These are phyloP conservation scores for Onthophagus sagittarius DNA, from an alignment of 2,888 invertebrate species.

Conservation along the genomic window DNA sequence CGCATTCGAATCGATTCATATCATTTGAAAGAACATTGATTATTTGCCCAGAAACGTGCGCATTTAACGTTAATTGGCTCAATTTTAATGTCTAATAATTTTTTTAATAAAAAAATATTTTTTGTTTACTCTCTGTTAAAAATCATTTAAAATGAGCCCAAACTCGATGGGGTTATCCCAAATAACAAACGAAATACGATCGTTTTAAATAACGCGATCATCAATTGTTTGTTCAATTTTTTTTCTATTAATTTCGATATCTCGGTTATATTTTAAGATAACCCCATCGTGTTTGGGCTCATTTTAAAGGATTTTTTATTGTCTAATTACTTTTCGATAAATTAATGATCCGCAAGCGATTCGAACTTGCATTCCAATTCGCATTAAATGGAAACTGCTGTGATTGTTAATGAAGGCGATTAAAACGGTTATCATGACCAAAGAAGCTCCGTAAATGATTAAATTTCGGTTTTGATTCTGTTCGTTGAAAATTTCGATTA, in stretches of 20 bases:
- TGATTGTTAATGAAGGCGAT: neutral
- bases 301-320: too few species aligned
- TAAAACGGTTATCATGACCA: neutral
- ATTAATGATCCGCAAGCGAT: slow-evolving; percentile 81
- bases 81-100: slow-evolving; percentile 35
- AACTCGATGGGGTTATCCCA: too few species aligned
- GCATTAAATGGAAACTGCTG: neutral
- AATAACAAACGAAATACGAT: too few species aligned
- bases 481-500: neutral
- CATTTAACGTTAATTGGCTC: slow-evolving; percentile 66
- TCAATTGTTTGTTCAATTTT: too few species aligned
- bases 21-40: slow-evolving; percentile 94
- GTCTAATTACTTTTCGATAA: slow-evolving; percentile 61
- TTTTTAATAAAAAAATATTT: neutral
- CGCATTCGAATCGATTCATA: slow-evolving; percentile 84
- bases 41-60: slow-evolving; percentile 70
- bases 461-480: neutral
- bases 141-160: too few species aligned
- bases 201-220: too few species aligned
- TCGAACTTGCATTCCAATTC: slow-evolving; percentile 73
- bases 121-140: neutral
- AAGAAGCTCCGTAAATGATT: neutral
- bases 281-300: too few species aligned
- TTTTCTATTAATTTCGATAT: too few species aligned
- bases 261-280: too few species aligned